Percentiles rank a stretch among this genome's conserved stretches.
Conservation (phyloP, 2,113 vertebrate genomes). For the Brienomyrus brachyistius region DNA sequence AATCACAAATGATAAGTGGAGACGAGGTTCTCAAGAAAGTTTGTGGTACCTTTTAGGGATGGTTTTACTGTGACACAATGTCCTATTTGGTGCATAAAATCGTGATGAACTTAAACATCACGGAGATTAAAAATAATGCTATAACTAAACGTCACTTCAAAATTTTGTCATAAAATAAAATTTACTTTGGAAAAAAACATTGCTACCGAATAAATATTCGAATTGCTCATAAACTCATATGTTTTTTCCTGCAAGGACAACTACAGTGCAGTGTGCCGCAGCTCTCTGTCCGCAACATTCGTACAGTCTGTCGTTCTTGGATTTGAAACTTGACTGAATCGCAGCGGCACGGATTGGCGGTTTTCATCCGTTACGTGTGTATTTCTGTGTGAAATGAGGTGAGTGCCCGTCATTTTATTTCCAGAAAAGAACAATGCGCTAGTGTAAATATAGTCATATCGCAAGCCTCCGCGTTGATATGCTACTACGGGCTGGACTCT, state of each 20-base stretch:
- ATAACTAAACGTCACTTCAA: fast-evolving
- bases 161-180: neutral
- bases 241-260: constrained; percentile 50
- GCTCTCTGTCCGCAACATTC: constrained; percentile 43
- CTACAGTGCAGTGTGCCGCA: constrained; percentile 37
- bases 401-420: constrained; percentile 34
- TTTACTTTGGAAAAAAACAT: neutral
- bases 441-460: constrained; percentile 12
- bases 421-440: neutral
- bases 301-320: constrained; percentile 48
- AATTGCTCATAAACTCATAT: neutral
- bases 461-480: constrained; percentile 10
- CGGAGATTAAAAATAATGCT: no score
- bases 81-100: constrained; percentile 53
- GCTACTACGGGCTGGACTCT: constrained; percentile 42
- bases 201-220: neutral
- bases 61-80: constrained; percentile 49
- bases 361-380: neutral
- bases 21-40: constrained; percentile 28
- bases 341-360: neutral
- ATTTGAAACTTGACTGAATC: constrained; percentile 44
- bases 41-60: constrained; percentile 40
- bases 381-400: constrained; percentile 53
- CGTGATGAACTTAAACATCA: neutral
- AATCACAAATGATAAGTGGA: neutral